phyloP scores from a whole-genome alignment of 2,888 invertebrate species.

The Synergus japonicus region DNA sequence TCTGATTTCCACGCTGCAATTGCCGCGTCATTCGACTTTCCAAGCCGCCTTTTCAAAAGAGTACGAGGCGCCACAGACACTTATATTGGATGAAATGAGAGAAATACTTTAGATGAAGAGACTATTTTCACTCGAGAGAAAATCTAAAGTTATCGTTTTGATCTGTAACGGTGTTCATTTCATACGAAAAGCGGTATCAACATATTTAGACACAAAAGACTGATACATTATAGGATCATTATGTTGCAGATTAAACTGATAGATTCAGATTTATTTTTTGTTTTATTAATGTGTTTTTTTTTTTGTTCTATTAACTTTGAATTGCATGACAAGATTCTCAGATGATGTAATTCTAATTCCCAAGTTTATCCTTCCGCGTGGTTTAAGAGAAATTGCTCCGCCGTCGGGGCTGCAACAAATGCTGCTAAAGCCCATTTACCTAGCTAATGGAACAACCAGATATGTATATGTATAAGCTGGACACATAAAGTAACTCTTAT shows the following conservation, averaged over 20 bases:
- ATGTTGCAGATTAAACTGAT: no score
- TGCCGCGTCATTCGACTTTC: conserved; percentile 15
- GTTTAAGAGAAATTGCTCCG: conserved; percentile 3
- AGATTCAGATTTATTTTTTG: neutral
- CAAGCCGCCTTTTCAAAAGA: conserved; percentile 26
- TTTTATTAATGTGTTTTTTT: neutral
- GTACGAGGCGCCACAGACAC: neutral
- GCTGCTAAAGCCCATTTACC: conserved; percentile 26
- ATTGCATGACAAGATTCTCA: neutral
- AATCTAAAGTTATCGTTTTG: neutral
- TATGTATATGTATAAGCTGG: neutral
- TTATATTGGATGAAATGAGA: neutral
- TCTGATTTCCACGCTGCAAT: conserved; percentile 25
- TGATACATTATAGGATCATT: no score
- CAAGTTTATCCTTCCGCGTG: neutral
- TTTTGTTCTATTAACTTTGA: no score
- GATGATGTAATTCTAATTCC: neutral
- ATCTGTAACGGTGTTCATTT: no score
- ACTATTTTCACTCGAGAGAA: neutral
- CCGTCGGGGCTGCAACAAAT: conserved; percentile 16
- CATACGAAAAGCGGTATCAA: no score
- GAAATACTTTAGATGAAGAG: neutral
- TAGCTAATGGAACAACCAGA: conserved; percentile 27
- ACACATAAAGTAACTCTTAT: conserved; percentile 18
- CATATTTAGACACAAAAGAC: neutral